Evolutionary conservation across 2,888 invertebrate genomes (phyloP).

Genomic region (Mythimna impura): DNA sequence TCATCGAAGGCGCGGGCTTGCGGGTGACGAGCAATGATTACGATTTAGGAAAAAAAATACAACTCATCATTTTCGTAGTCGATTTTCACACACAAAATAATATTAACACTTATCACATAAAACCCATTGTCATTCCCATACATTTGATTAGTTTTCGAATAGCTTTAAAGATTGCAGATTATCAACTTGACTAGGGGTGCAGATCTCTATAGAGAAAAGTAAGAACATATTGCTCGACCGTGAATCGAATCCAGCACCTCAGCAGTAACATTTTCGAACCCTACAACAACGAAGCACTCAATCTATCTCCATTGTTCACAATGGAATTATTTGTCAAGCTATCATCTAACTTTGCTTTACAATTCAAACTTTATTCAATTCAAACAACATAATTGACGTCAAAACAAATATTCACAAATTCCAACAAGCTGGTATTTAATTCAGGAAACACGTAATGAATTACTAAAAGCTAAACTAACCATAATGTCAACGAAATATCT

Average conservation of each 20-base stretch:
- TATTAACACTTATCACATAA: slow-evolving; percentile 59
- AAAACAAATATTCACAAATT: background rate
- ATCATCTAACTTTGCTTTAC: background rate
- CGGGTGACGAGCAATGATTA: no score
- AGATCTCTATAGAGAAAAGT: no score
- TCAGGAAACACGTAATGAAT: background rate
- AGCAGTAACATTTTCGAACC: no score
- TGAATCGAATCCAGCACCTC: no score
- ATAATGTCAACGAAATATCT: background rate
- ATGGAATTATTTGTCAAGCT: background rate
- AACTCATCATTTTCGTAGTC: slow-evolving; percentile 64
- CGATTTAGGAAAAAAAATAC: slow-evolving; percentile 55
- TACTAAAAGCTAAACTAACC: background rate
- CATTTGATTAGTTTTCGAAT: no score
- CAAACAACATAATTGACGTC: background rate
- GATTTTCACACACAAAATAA: slow-evolving; percentile 41
- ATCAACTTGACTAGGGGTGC: no score
- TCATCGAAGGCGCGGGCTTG: no score
- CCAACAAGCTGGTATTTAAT: background rate
- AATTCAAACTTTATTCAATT: background rate
- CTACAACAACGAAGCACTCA: no score
- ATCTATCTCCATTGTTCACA: no score
- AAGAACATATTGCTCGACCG: no score
- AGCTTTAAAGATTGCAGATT: no score
- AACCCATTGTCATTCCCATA: no score